These are phyloP conservation scores for Chloebia gouldiae DNA, from an alignment of 2,113 vertebrate species.

Conservation along the genomic window DNA sequence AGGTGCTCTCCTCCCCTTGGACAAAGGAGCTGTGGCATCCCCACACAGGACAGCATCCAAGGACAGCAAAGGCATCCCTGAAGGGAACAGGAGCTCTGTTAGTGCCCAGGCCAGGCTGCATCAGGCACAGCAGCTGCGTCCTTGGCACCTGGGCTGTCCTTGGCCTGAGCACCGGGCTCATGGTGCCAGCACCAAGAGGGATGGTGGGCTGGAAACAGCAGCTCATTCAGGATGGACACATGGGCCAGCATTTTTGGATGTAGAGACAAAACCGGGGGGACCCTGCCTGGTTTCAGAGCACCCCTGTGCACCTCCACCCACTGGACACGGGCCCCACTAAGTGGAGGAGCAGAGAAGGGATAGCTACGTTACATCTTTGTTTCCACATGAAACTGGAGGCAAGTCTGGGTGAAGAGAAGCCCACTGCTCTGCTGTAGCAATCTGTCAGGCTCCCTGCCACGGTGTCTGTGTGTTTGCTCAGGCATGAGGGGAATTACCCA, in stretches of 20 bases:
- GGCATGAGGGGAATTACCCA: neutral
- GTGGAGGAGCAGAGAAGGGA: neutral
- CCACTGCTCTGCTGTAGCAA: neutral
- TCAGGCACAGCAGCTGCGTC: conserved; percentile 14
- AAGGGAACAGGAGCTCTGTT: neutral
- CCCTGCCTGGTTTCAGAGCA: neutral
- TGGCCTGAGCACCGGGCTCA: fast-evolving
- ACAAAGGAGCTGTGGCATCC: neutral
- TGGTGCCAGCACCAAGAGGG: neutral
- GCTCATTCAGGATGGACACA: neutral
- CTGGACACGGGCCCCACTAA: fast-evolving
- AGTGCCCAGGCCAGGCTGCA: neutral
- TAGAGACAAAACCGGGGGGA: neutral
- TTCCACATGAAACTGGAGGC: neutral
- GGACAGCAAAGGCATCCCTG: neutral
- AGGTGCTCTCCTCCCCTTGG: neutral
- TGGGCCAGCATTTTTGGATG: neutral
- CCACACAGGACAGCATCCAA: neutral
- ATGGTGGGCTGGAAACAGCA: neutral
- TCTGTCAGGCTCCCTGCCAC: conserved; percentile 32
- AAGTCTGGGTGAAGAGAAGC: neutral
- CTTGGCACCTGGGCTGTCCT: neutral
- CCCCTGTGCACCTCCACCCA: neutral
- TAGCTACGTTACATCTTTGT: neutral
- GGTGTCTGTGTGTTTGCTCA: conserved; percentile 9